Percentiles rank a stretch among this genome's conserved stretches.
Evolutionary conservation across 2,888 invertebrate genomes (phyloP).

Genomic region (Synergus laeviventris): DNA sequence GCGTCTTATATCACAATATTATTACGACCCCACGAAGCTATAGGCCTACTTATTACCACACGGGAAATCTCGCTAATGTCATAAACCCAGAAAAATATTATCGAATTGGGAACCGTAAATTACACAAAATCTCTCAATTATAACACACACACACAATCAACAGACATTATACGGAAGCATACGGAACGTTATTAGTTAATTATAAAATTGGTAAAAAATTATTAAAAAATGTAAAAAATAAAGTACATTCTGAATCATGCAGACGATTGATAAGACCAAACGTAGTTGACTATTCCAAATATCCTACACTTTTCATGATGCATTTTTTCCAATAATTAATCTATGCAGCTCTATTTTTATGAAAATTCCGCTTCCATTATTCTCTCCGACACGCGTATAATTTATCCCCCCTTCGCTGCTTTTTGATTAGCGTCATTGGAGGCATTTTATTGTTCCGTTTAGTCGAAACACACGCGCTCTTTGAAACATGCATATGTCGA

Average conservation of each 20-base stretch:
- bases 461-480: conserved; percentile 26
- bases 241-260: too few relatives aligned
- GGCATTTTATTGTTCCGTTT: conserved; percentile 32
- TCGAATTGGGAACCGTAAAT: not conserved
- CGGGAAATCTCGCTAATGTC: not conserved
- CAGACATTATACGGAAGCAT: too few relatives aligned
- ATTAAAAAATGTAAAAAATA: too few relatives aligned
- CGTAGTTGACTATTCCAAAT: too few relatives aligned
- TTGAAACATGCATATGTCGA: conserved; percentile 17
- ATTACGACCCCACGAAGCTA: conserved; percentile 20
- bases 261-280: too few relatives aligned
- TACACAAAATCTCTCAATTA: not conserved
- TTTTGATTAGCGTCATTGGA: conserved; percentile 30
- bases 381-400: not conserved
- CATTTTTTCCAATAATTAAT: conserved; percentile 6
- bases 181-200: not conserved
- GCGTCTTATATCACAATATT: conserved; percentile 36
- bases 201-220: too few relatives aligned
- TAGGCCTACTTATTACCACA: not conserved
- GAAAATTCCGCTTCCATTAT: conserved; percentile 8
- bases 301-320: too few relatives aligned
- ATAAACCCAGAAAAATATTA: not conserved
- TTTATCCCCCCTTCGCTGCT: not conserved
- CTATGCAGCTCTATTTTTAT: not conserved
- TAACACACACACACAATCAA: not conserved